Base-by-base conservation (phyloP, 2,888 invertebrate species). In the Schizotus pectinicornis region DNA sequence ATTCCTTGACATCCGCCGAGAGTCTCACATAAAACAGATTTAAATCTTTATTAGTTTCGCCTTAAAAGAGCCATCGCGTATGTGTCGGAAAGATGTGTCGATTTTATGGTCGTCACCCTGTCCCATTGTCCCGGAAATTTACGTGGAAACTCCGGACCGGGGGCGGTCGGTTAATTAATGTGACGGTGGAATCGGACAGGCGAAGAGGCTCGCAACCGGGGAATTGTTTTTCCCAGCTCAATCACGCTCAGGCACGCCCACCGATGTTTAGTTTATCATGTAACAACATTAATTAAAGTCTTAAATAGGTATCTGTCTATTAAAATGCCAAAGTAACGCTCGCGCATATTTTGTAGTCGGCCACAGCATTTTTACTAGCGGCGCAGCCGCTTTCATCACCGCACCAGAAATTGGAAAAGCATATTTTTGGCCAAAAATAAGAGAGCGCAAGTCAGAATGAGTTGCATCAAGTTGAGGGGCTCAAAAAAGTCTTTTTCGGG, bases 221-320 rank as follows among this genome's bases (percentile, higher is more conserved):
- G 57, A 57, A 57, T 57, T 57, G 57, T 57, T 57, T 56, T 56
- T 57, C 57, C 54, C 61, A 57, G 63, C 67, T 72, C 72, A 70
- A 73, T 74, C 72, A 71, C 65, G 63, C 56, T 48, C 58, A 56
- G 67, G 62, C 69, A 71, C 75, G 74, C 75, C 75, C 63, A 67
- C 65, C 63, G 67, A 69, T 71, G 71, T 73, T 73, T 71, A 70
- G 70, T 72, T 72, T 73, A 72, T 74, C 71, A 65, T 71, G 71
- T 72, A 73, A 74, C 74, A 74, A 74, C 73, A 75, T 74, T 74
- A 75, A 75, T 75, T 75, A 73, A 74, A 72, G 66, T 72, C 74
- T 73, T 74, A 74, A 75, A 74, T 74, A 74, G 73, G 73, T 70
- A 71, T 71, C 70, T 65, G 71, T 71, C 73, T 70, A 75, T 75